Conservation (phyloP, 2,113 vertebrate species). For the Indicator maculatus region DNA sequence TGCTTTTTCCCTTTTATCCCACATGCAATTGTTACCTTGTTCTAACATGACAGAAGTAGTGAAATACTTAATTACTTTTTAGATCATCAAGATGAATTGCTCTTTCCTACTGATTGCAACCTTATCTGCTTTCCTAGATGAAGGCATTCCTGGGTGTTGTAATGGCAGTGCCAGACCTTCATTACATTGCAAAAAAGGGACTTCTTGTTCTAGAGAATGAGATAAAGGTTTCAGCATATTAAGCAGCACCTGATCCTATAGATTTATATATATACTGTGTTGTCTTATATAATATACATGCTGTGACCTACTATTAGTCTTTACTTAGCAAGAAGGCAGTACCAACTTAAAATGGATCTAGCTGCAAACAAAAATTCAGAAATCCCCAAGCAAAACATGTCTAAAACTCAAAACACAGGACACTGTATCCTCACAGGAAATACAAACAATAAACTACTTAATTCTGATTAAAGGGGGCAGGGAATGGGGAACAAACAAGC, state of each 20-base stretch:
- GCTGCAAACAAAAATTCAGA: neutral
- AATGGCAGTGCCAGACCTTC: neutral
- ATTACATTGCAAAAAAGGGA: neutral
- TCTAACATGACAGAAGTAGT: neutral
- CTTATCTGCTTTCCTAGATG: neutral
- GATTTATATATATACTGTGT: neutral
- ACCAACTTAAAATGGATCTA: neutral
- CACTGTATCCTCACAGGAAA: neutral
- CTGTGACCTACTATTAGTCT: neutral
- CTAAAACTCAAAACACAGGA: conserved; percentile 2
- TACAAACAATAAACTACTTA: neutral
- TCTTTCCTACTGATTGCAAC: neutral
- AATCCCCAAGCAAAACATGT: conserved; percentile 8
- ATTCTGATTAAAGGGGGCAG: neutral
- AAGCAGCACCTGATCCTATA: neutral
- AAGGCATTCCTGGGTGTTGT: neutral
- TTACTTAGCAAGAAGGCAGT: neutral
- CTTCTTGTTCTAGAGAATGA: neutral
- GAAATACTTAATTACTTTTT: neutral
- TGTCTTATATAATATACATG: neutral
- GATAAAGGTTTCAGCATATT: neutral
- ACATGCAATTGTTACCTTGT: neutral
- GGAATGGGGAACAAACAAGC: neutral
- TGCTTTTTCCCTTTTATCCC: neutral
- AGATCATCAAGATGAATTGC: neutral